Evolutionary conservation across 2,113 vertebrate genomes (phyloP), one percentile per base, ranked within the genome.

Genomic region (Origma solitaria): DNA sequence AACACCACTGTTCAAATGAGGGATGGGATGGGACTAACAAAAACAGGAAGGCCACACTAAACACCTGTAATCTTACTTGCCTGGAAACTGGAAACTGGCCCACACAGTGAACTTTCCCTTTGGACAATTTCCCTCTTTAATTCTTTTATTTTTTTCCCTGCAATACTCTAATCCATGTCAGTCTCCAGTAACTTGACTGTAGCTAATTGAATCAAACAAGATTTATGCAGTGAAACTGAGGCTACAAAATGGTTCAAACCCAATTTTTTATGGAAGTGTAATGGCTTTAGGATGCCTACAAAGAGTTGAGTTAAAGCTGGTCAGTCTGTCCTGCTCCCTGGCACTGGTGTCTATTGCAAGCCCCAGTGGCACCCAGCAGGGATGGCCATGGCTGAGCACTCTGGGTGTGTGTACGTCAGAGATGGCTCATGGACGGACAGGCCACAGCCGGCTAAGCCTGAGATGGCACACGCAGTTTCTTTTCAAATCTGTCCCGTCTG

Each of bases 361-460:
- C 40, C 54, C 27, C 49, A 6, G 13, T 1, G 10, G 22, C 27
- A 28, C 14, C 50, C 37, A 8, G 57, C 4, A 1, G 60, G 61
- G 37, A 31, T 4, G 30, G 20, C n/a, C 42, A 16, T 1, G 6
- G 37, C 27, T 27, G 38, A 66, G 33, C 4, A 17, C 33, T 35
- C 25, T 3, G 33, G 19, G 18, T 11, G 7, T 8, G 20, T 8
- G 27, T 7, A 15, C 2, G 15, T 3, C 22, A 17, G 24, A 45
- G 27, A 25, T 6, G 17, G 30, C 58, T 47, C 61, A 38, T 0
- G 1, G 68, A 13, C 4, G 0, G 44, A 4, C 50, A 33, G 22
- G 4, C 25, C 37, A 56, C 40, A 35, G 17, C 25, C 65, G 60
- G 31, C 60, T 80, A n/a, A 64, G 23, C 28, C 57, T 10, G 17